Conservation (phyloP, 2,888 invertebrate genomes). For the Flexamia atlantica region DNA sequence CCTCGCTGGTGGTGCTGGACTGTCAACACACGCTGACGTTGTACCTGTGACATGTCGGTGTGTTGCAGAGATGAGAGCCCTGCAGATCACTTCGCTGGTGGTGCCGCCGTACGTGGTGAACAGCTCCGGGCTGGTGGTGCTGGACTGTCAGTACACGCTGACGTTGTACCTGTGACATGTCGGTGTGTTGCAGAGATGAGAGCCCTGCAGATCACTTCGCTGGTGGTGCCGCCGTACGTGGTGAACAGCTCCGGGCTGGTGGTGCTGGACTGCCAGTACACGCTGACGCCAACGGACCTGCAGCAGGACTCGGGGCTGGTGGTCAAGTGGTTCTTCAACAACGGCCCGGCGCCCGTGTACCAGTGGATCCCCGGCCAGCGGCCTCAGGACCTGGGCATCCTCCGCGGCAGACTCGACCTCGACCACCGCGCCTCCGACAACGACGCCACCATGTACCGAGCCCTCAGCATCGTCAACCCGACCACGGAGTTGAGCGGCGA, state of each 20-base stretch:
- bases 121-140: slow-evolving; percentile 77
- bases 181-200: slow-evolving; percentile 78
- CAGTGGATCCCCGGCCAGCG: slow-evolving; percentile 86
- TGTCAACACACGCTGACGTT: too few relatives aligned
- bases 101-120: slow-evolving; percentile 79
- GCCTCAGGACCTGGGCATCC: slow-evolving; percentile 81
- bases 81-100: slow-evolving; percentile 79
- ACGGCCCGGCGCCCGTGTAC: slow-evolving; percentile 82
- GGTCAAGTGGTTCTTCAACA: slow-evolving; percentile 86
- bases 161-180: too few relatives aligned
- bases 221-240: slow-evolving; percentile 80
- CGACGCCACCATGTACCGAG: slow-evolving; percentile 83
- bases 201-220: slow-evolving; percentile 79
- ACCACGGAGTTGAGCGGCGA: slow-evolving; percentile 84
- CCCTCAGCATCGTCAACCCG: slow-evolving; percentile 82
- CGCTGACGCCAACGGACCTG: slow-evolving; percentile 78
- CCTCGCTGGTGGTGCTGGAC: too few relatives aligned
- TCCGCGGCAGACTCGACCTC: slow-evolving; percentile 80
- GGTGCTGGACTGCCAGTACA: slow-evolving; percentile 85
- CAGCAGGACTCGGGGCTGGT: slow-evolving; percentile 80
- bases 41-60: too few relatives aligned
- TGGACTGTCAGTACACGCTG: too few relatives aligned
- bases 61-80: slow-evolving; percentile 78
- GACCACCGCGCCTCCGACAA: slow-evolving; percentile 82
- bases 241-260: slow-evolving; percentile 77